phyloP scores from a whole-genome alignment of 2,797 vertebrate species.

The Acanthurus lineatus region DNA sequence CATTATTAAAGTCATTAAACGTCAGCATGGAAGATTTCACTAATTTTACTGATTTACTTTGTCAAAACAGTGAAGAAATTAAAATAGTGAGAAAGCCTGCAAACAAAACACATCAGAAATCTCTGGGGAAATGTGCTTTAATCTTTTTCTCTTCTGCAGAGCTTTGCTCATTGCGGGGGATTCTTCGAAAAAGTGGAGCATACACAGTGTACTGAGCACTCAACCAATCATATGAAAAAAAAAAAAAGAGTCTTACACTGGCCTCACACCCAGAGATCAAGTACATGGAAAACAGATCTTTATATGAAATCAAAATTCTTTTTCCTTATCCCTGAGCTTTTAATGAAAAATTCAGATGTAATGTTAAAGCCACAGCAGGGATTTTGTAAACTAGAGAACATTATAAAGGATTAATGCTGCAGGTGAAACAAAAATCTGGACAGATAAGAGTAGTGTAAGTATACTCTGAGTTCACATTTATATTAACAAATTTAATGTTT shows the following conservation, averaged over 20 bases:
- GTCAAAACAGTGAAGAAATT: slow-evolving; percentile 11
- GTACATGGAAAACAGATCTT: slow-evolving; percentile 41
- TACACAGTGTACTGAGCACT: slow-evolving; percentile 10
- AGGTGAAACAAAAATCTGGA: background rate
- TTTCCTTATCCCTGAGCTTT: slow-evolving; percentile 17
- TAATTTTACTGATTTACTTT: background rate
- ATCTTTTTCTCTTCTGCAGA: slow-evolving; percentile 51
- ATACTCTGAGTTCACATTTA: background rate
- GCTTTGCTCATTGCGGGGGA: slow-evolving; percentile 50
- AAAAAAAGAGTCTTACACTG: slow-evolving; percentile 55
- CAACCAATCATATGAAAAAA: slow-evolving; percentile 62
- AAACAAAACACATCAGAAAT: slow-evolving; percentile 39
- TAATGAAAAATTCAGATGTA: slow-evolving; percentile 19
- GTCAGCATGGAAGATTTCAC: background rate
- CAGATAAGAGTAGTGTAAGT: background rate
- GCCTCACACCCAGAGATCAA: slow-evolving; percentile 69
- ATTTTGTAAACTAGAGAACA: background rate
- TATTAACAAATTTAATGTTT: slow-evolving; percentile 10
- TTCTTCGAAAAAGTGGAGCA: slow-evolving; percentile 43
- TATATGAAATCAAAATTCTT: slow-evolving; percentile 15
- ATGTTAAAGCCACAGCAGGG: background rate
- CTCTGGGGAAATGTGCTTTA: slow-evolving; percentile 47
- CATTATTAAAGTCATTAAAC: slow-evolving; percentile 2
- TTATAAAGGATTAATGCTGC: background rate
- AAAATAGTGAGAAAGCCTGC: slow-evolving; percentile 6